Evolutionary conservation across 1,140 invertebrate genomes (phyloP), one percentile per base, ranked within the genome.

Genomic region (Philotrypesis tridentata): DNA sequence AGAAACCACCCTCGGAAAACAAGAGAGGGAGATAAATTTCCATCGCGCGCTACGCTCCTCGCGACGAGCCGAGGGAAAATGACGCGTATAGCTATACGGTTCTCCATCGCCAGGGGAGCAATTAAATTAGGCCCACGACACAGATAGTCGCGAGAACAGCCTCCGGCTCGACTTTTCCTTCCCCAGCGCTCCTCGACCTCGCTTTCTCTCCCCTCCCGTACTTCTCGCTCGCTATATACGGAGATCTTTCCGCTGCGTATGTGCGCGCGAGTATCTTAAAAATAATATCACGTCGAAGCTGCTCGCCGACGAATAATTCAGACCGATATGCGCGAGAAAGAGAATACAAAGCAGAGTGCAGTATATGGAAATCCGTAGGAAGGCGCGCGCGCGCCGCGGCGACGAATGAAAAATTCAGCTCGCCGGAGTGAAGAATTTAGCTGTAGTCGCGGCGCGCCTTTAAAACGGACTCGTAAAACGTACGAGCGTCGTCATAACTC

Each of bases 111-210:
- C 79, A 48, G 43, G 79, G 70, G 71, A 80, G n/a, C 79, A 80
- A 74, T 80, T 80, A 74, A 80, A 80, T 80, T 80, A 80, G 60
- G 61, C 71, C 70, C 70, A 31, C 63, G 77, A 70, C 67, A 29
- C 43, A 63, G 65, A 25, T 78, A 14, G 31, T 9, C 40, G 61
- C 25, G 23, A 25, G 60, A 31, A 78, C 68, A 55, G 37, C 37
- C 65, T 17, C 67, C 65, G 65, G 40, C 37, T 14, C 48, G 48
- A 21, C 48, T 55, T 55, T 55, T 55, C 48, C 48, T 43, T 78
- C 55, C 7, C 23, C 25, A 11, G 14, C 14, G 27, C 17, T 65
- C n/a, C 33, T 17, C 61, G n/a, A 9, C 61, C 33, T 6, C 17
- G 7, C 72, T 74, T 4, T 8, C 8, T 25, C 27, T 29, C 1